A percentile compares a stretch with the other conserved stretches of the same genome.
Conservation (phyloP, 1,140 invertebrate genomes). For the Caenorhabditis tropicalis region DNA sequence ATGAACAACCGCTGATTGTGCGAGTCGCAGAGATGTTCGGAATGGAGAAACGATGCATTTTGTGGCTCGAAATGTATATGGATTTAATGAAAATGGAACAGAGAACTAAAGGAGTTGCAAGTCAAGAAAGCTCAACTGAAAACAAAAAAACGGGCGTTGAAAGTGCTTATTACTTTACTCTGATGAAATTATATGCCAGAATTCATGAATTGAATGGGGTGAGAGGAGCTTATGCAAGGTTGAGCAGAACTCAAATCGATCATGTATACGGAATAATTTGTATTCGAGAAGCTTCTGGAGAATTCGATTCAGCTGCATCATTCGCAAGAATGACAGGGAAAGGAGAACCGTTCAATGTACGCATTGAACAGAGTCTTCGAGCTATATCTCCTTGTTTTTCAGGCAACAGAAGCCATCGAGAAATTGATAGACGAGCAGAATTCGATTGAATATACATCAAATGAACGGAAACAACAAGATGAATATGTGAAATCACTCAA, state of each 20-base stretch:
- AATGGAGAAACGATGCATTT: slow-evolving; percentile 33
- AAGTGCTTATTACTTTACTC: neutral
- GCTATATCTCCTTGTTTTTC: neutral
- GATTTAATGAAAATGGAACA: neutral
- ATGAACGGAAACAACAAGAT: neutral
- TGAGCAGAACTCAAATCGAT: neutral
- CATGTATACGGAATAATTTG: slow-evolving; percentile 24
- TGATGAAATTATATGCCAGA: slow-evolving; percentile 22
- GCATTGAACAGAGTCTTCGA: neutral
- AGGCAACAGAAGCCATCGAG: neutral
- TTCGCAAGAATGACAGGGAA: neutral
- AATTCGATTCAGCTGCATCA: neutral
- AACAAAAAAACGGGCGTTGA: neutral
- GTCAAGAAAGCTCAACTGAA: neutral
- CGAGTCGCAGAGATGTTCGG: neutral
- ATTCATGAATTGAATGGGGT: slow-evolving; percentile 17
- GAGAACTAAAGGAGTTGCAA: neutral
- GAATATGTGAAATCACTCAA: neutral
- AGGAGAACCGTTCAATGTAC: neutral
- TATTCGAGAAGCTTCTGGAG: neutral
- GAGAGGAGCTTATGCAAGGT: neutral
- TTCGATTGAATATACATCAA: neutral
- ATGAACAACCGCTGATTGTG: neutral
- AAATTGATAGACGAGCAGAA: slow-evolving; percentile 1
- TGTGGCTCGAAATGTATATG: slow-evolving; percentile 13